Conservation (phyloP, 2,113 vertebrate species). For the Diphyllodes magnificus region DNA sequence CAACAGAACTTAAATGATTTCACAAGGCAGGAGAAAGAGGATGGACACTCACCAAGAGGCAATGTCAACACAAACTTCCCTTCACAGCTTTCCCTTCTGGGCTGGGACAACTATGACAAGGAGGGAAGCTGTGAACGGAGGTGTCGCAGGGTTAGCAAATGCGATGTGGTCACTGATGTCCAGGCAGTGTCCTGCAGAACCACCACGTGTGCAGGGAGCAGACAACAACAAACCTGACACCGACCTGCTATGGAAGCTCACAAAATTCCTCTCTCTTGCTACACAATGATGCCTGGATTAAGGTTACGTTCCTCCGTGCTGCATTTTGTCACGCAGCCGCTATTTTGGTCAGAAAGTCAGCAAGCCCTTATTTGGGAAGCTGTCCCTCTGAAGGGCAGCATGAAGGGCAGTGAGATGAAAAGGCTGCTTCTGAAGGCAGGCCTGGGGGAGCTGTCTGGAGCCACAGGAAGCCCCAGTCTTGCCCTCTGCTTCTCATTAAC, state of each 20-base stretch:
- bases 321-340: conserved; percentile 65
- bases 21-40: neutral
- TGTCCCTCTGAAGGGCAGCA: conserved; percentile 37
- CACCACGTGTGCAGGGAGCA: neutral
- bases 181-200: rapidly evolving
- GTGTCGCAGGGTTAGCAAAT: neutral
- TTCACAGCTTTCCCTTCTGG: neutral
- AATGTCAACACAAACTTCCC: neutral
- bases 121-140: neutral
- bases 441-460: neutral
- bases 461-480: neutral
- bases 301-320: conserved; percentile 27
- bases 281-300: conserved; percentile 62
- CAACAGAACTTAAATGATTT: neutral
- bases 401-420: conserved; percentile 43
- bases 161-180: rapidly evolving
- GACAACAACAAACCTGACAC: conserved; percentile 43
- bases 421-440: neutral
- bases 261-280: neutral
- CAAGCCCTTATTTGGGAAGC: conserved; percentile 67
- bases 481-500: neutral
- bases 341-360: conserved; percentile 64
- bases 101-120: neutral
- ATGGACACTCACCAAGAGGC: neutral
- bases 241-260: neutral